Conservation (phyloP, 2,113 vertebrate species). For the Hyperopisus bebe region DNA sequence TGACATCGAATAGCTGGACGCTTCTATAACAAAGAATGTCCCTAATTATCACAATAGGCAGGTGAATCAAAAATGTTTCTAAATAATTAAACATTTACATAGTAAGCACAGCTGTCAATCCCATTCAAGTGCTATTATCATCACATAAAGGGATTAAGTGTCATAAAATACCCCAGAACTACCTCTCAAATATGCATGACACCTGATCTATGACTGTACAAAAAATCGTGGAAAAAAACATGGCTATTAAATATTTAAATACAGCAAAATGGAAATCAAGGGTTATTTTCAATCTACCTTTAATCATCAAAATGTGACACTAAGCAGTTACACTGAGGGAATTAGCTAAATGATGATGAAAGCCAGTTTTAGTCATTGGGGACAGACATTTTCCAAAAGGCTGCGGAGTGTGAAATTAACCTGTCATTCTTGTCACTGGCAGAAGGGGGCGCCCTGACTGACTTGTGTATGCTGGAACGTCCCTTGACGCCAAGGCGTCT, state of each 20-base stretch:
- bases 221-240: neutral
- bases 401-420: neutral
- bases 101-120: neutral
- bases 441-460: neutral
- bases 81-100: slow-evolving; percentile 9
- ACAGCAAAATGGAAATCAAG: neutral
- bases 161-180: neutral
- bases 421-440: neutral
- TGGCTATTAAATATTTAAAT: neutral
- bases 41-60: neutral
- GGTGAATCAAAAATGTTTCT: neutral
- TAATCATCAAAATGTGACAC: neutral
- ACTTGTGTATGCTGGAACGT: neutral
- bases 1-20: neutral
- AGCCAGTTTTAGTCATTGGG: slow-evolving; percentile 2
- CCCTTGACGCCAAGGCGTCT: neutral
- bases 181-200: neutral
- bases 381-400: neutral
- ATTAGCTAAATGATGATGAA: slow-evolving; percentile 5
- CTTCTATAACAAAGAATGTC: neutral
- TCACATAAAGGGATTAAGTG: neutral
- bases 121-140: neutral
- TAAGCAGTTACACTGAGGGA: slow-evolving; percentile 2
- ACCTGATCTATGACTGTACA: slow-evolving; percentile 1
- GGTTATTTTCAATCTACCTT: neutral